These are phyloP conservation scores for Argyra leucocephala DNA, from an alignment of 2,888 invertebrate genomes.

Conservation along the genomic window DNA sequence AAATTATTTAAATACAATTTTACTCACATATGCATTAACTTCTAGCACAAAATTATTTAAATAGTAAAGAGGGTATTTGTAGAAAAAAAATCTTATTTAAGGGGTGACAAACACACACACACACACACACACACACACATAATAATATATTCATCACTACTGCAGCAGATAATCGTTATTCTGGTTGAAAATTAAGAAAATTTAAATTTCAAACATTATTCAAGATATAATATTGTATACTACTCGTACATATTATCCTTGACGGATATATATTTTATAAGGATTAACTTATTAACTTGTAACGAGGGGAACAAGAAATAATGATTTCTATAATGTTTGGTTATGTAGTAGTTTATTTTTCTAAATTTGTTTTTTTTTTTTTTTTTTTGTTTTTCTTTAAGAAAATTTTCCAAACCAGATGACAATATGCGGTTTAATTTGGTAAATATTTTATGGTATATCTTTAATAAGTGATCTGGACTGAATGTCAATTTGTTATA, in stretches of 20 bases:
- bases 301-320: not conserved
- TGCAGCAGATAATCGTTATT: too few relatives aligned
- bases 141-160: too few relatives aligned
- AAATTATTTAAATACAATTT: too few relatives aligned
- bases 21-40: too few relatives aligned
- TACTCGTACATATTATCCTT: too few relatives aligned
- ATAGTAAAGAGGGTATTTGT: too few relatives aligned
- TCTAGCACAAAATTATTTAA: too few relatives aligned
- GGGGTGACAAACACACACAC: too few relatives aligned
- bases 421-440: not conserved
- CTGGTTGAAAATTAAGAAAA: not conserved
- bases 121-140: too few relatives aligned
- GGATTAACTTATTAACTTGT: not conserved
- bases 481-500: not conserved
- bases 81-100: too few relatives aligned
- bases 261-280: slow-evolving; percentile 2
- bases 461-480: not conserved
- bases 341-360: too few relatives aligned
- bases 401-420: not conserved
- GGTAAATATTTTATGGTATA: not conserved
- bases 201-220: slow-evolving; percentile 1
- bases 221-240: not conserved
- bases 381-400: not conserved
- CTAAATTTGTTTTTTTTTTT: not conserved
- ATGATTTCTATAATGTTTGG: not conserved